Base-by-base conservation (phyloP, 2,113 vertebrate species). In the Sakesphorus luctuosus region DNA sequence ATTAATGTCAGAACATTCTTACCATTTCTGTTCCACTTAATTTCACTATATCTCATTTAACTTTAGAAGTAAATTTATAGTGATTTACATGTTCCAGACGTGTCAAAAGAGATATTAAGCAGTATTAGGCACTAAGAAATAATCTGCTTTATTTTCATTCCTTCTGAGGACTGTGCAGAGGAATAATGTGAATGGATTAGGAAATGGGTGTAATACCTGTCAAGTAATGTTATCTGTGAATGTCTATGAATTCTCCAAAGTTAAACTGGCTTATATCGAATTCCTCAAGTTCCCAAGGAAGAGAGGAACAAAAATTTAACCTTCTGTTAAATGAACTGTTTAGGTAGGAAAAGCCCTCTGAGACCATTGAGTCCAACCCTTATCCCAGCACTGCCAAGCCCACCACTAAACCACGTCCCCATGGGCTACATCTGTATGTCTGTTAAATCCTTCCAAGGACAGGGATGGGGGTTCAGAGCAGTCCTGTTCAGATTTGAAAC, bases 51-150 rank as follows among this genome's bases (percentile, higher is more conserved):
- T 84, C 19, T 92, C 24, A 62, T 90, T 90, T 97, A 94, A 91
- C 19, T 96, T 89, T 52, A 81, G 71, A 67, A 93, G 38, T 66
- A 85, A 90, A 80, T 89, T 61, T 84, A 43, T 44, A 74, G 46
- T 80, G 80, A 92, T 93, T 88, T 90, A 56, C 71, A 62, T 81
- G 76, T 96, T 73, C 44, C 33, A 78, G 69, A 56, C 79, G 18
- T 93, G 80, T 84, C 91, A 91, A 73, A 93, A 85, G 78, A 87
- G 29, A 82, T 89, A 87, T 87, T 93, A 91, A 92, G 43, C 35
- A 82, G 56, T 88, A 85, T 88, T 84, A 89, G 47, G n/a, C 23
- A 9, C 83, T 47, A 95, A 94, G 74, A 87, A 85, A 85, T 91
- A 90, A 96, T 94, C 75, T 2, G 1, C 53, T 94, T 92, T 90